Evolutionary conservation across 2,888 invertebrate genomes (phyloP), one percentile per base, ranked within the genome.

Genomic region (Melikaiella ostensackeni): DNA sequence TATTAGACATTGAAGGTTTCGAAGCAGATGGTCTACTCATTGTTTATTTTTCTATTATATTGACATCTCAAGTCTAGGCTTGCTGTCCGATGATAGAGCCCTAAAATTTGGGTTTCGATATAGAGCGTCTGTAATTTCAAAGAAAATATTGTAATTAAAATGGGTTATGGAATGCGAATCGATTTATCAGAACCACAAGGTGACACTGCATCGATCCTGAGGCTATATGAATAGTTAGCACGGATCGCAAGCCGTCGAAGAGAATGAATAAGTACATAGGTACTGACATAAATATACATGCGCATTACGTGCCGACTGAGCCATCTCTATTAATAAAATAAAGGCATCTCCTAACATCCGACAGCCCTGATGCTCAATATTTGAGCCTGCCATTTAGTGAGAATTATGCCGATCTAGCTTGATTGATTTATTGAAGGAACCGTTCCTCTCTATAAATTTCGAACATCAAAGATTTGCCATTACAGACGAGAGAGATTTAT

Each of bases 271-370:
- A 86, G 82, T 85, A 83, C 77, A 61, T 79, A 21, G 77, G 77
- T 77, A 64, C 84, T 80, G 80, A 84, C 86, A 86, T 86, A 87
- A 88, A 87, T 88, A 87, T 86, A 88, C 86, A 84, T 82, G 83
- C 81, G 79, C 81, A 81, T 85, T 85, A 83, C 81, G 75, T 75
- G 76, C 74, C 77, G 84, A 78, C 83, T 83, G 86, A 88, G 86
- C 85, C 86, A 88, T 87, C 86, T 86, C 88, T 89, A 88, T 89
- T 89, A 89, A 89, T 88, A 89, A 89, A 87, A 88, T 87, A 86
- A 81, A 83, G 83, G 83, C 80, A 82, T 79, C 80, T 79, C 77
- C 74, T 57, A 75, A 75, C 79, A 78, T 84, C 82, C 77, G 82
- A 83, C 84, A 82, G 75, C 77, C 61, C 80, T 79, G 81, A 80